These are phyloP conservation scores for Gymnorhina tibicen DNA, from an alignment of 2,113 vertebrate genomes.

Conservation along the genomic window DNA sequence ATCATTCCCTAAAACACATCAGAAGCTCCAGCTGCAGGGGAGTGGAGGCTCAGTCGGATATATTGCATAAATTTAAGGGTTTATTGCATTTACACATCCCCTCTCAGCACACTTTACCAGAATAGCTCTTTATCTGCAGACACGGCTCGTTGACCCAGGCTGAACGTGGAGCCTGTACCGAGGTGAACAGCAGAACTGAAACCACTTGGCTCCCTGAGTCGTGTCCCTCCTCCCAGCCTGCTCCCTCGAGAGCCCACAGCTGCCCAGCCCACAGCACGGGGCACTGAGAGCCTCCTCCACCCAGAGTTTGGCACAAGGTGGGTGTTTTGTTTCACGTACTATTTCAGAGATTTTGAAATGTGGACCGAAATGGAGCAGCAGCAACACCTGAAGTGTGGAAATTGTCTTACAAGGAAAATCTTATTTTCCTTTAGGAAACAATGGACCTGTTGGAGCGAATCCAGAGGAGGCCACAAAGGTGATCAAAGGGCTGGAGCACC, in stretches of 20 bases:
- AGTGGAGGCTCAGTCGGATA: background rate
- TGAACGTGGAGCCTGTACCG: accelerated
- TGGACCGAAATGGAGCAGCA: accelerated
- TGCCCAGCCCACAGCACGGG: background rate
- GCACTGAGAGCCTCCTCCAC: background rate
- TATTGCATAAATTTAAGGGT: background rate
- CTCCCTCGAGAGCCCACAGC: background rate
- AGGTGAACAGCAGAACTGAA: background rate
- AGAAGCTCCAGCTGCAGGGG: background rate
- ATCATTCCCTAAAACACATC: background rate
- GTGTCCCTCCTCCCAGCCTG: background rate
- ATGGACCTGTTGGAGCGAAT: background rate
- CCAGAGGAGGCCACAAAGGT: background rate
- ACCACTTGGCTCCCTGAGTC: background rate
- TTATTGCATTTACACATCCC: background rate
- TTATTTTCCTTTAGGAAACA: background rate
- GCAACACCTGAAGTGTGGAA: background rate
- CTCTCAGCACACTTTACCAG: background rate
- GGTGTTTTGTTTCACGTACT: accelerated
- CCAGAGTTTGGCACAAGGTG: background rate
- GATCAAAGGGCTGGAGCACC: background rate
- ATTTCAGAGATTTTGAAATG: background rate
- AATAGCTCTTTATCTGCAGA: conserved; percentile 52
- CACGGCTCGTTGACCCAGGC: accelerated
- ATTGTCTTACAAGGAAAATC: background rate